Conservation (phyloP, 2,888 invertebrate genomes). For the Epirrhoe tristata region DNA sequence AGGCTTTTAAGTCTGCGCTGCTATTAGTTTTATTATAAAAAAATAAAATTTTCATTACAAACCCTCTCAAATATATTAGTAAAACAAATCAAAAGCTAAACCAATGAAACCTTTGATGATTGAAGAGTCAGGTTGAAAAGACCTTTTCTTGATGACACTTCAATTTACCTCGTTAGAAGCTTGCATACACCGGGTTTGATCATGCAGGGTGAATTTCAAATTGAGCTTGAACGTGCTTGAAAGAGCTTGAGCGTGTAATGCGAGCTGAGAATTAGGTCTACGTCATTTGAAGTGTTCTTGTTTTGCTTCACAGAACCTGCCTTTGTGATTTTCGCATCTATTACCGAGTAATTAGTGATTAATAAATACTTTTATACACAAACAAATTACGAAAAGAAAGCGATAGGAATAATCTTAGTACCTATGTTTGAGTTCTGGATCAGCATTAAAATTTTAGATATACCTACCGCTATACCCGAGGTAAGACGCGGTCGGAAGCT, state of each 20-base stretch:
- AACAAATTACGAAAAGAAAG: no score
- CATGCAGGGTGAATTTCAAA: conserved; percentile 67
- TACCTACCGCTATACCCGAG: no score
- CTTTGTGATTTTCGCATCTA: neutral
- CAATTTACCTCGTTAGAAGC: conserved; percentile 70
- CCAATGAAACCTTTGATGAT: conserved; percentile 56
- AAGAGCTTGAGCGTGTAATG: conserved; percentile 37
- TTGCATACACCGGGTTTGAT: conserved; percentile 58
- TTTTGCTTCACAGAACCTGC: conserved; percentile 3
- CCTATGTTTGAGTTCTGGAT: no score
- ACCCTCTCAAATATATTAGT: neutral
- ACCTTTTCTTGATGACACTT: conserved; percentile 59
- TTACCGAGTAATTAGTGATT: neutral
- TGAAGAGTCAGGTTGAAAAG: conserved; percentile 64
- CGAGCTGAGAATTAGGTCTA: conserved; percentile 36
- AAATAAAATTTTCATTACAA: neutral
- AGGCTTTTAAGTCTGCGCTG: no score
- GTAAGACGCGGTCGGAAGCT: no score
- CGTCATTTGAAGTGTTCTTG: conserved; percentile 37
- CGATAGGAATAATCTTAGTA: no score
- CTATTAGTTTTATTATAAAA: neutral
- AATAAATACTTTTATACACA: no score
- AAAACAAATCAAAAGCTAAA: conserved; percentile 35
- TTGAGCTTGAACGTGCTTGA: conserved; percentile 36
- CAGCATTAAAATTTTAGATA: no score